These are phyloP conservation scores for Globodera rostochiensis DNA, from an alignment of 1,140 invertebrate genomes.

Conservation along the genomic window DNA sequence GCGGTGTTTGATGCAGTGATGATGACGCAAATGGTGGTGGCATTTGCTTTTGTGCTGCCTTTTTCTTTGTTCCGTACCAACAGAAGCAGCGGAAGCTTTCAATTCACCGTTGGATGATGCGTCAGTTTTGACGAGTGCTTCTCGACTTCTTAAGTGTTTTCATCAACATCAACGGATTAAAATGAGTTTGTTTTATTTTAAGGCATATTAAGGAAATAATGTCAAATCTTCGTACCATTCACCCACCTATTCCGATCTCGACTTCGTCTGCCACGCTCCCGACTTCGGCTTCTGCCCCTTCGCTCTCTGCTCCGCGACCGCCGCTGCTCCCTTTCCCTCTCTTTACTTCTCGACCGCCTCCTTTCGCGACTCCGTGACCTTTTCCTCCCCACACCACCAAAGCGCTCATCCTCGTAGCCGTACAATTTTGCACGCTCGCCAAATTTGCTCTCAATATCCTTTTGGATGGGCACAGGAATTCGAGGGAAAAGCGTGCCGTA, in stretches of 20 bases:
- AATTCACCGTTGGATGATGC: constrained; percentile 6
- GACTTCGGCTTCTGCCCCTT: constrained; percentile 21
- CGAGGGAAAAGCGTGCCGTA: constrained; percentile 96
- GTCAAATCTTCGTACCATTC: constrained; percentile 16
- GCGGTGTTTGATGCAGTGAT: constrained; percentile 62
- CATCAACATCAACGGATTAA: not conserved
- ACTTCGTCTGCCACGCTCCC: constrained; percentile 29
- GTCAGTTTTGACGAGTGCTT: constrained; percentile 1
- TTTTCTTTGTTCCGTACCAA: constrained; percentile 21
- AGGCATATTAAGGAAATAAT: constrained; percentile 4
- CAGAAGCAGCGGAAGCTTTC: not conserved
- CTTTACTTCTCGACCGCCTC: constrained; percentile 23
- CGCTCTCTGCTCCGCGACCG: constrained; percentile 35
- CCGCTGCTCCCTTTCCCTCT: constrained; percentile 18
- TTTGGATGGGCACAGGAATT: constrained; percentile 91
- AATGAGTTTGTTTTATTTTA: not conserved
- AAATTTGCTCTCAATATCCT: constrained; percentile 62
- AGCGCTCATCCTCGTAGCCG: constrained; percentile 39
- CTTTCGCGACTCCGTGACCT: constrained; percentile 32
- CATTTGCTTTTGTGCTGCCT: constrained; percentile 42
- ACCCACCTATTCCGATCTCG: constrained; percentile 16
- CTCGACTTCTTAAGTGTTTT: constrained; percentile 15
- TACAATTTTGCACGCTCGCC: constrained; percentile 49
- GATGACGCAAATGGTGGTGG: constrained; percentile 59
- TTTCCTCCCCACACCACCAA: constrained; percentile 1